Base-by-base conservation (phyloP, 2,888 invertebrate species). In the Ectobius pallidus region DNA sequence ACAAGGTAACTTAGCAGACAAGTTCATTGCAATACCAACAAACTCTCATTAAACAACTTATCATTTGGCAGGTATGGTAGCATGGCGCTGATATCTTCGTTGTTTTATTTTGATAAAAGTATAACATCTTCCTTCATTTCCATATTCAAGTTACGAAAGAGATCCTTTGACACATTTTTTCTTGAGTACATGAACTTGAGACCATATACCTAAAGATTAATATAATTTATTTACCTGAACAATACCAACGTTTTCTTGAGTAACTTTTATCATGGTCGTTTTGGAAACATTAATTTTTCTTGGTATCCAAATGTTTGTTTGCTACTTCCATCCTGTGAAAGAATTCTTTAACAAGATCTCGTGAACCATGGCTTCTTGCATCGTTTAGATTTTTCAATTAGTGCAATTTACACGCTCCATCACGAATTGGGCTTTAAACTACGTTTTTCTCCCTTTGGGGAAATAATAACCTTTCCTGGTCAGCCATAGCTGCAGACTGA, bases 401-500 rank as follows among this genome's bases (percentile, higher is more conserved):
- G 39, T 9, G 7, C 6, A 9, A 14, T 6, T 14, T 39, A 39
- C 39, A 39, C 14, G 7, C 14, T 39, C 39, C 14, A 6, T 39
- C 49, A n/a, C 4, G n/a, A n/a, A n/a, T n/a, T n/a, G n/a, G n/a
- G n/a, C n/a, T n/a, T n/a, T n/a, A n/a, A n/a, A n/a, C n/a, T n/a
- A n/a, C n/a, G n/a, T n/a, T n/a, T n/a, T 49, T 49, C 18, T 14
- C n/a, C 49, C 49, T 18, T 14, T 49, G 49, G 16, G n/a, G 16
- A 49, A n/a, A 49, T n/a, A 49, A 7, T 14, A 18, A 49, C 16
- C 49, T 49, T 49, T 49, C 49, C n/a, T 49, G 49, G 49, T 49
- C 49, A n/a, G 49, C 49, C 49, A 49, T 49, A 49, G 49, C 49
- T 49, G 49, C 49, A 49, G n/a, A n/a, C 49, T 49, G 7, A 49